Conservation (phyloP, 2,797 vertebrate genomes). For the Pelochelys cantorii region DNA sequence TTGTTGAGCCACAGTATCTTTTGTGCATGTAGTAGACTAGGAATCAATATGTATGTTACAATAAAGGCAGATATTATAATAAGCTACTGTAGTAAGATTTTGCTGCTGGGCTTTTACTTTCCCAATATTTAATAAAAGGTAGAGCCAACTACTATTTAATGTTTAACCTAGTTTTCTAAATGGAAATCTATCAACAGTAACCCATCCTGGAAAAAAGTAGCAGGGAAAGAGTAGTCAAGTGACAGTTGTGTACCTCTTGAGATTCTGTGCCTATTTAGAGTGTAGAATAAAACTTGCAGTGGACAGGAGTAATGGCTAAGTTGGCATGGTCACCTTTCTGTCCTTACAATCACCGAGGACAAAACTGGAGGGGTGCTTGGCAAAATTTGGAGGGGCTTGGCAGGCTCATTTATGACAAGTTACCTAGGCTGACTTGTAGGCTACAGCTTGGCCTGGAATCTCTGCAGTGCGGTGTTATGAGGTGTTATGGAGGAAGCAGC, state of each 20-base stretch:
- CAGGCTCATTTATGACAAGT: background rate
- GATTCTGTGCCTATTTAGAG: accelerated
- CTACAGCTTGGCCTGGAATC: background rate
- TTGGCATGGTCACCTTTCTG: background rate
- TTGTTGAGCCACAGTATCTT: constrained; percentile 57
- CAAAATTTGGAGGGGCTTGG: background rate
- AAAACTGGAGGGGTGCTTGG: background rate
- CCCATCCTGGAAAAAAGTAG: background rate
- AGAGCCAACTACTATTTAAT: background rate
- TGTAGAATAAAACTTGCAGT: background rate
- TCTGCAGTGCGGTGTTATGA: background rate
- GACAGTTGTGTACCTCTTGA: background rate
- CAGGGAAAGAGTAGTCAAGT: accelerated
- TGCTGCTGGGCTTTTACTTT: background rate
- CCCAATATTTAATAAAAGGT: background rate
- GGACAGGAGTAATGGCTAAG: background rate
- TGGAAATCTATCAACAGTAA: background rate
- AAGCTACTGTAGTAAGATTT: background rate
- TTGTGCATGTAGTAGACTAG: constrained; percentile 79
- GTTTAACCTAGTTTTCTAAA: background rate
- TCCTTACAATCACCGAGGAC: background rate
- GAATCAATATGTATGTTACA: constrained; percentile 27
- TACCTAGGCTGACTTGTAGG: background rate
- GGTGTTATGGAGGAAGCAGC: background rate
- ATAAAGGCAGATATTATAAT: constrained; percentile 33